Base-by-base conservation (phyloP, 2,797 vertebrate genomes). In the Myotis pilosus region DNA sequence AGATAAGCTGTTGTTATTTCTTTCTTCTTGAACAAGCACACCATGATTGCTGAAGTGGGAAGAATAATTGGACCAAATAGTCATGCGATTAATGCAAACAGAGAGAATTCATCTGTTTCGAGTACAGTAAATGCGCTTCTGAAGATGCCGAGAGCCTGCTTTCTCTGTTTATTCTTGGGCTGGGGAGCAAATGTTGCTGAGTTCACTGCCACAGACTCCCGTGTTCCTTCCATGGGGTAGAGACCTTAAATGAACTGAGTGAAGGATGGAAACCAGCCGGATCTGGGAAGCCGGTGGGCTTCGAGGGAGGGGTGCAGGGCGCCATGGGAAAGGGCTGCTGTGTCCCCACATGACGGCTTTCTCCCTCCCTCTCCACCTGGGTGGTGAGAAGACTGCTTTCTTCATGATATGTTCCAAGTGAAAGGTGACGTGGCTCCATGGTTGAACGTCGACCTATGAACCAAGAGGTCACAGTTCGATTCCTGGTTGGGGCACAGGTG, bases 1-100 rank as follows among this genome's bases (percentile, higher is more conserved):
- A 98, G 98, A 98, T 98, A 98, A 98, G 98, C 98, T 98, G 98
- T 98, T 98, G 98, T 98, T 98, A 98, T 98, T 98, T 98, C 98
- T 98, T 98, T 98, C 98, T 98, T 98, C 98, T 98, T 96, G 97
- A 98, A 98, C 98, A 98, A 98, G 98, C 96, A 66, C 97, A 97
- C 98, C 98, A 98, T 98, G 98, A 98, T 98, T 98, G 98, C 98
- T 97, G 98, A 98, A 98, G 98, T 97, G 97, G 96, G 97, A 94
- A 97, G 98, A 98, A 98, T 98, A 98, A 98, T 98, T 98, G 98
- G 97, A 98, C 98, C 97, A 98, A 98, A 98, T 98, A 98, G 98
- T 98, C 98, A 97, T 95, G 98, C 97, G 1, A 98, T 97, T 98
- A 98, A 98, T 98, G 98, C 98, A 98, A 98, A 98, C 98, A 97